Conservation (phyloP, 1,140 invertebrate genomes). For the Microplitis demolitor region DNA sequence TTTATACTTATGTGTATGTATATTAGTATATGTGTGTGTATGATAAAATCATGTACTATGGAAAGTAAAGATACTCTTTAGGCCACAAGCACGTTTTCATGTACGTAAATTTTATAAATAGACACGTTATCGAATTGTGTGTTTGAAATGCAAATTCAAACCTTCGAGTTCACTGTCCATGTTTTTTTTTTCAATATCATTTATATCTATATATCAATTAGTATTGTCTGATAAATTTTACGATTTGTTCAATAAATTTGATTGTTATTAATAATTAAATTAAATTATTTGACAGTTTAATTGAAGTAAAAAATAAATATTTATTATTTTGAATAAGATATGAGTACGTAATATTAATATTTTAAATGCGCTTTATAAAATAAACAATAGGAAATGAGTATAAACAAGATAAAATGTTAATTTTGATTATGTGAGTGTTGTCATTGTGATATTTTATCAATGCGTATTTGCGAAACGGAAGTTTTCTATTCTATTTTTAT, state of each 20-base stretch:
- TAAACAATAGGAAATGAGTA: too few species aligned
- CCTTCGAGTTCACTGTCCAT: background rate
- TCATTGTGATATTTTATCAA: too few species aligned
- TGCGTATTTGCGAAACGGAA: background rate
- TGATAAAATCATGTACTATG: too few species aligned
- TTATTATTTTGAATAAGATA: too few species aligned
- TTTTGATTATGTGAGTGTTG: too few species aligned
- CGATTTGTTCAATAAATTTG: background rate
- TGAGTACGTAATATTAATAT: too few species aligned
- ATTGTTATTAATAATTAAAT: background rate
- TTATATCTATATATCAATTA: background rate
- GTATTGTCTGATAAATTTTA: background rate
- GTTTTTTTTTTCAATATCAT: background rate
- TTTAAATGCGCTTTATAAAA: too few species aligned
- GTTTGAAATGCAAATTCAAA: conserved; percentile 17
- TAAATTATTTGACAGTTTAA: too few species aligned
- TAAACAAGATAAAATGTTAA: too few species aligned
- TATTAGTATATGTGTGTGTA: too few species aligned
- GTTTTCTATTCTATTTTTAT: background rate
- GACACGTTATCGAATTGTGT: conserved; percentile 8
- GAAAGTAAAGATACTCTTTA: background rate
- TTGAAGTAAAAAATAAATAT: too few species aligned
- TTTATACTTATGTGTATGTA: too few species aligned
- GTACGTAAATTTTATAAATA: conserved; percentile 9
- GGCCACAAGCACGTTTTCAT: conserved; percentile 4